Conservation (phyloP, 2,113 vertebrate genomes). For the Lanius ludovicianus region DNA sequence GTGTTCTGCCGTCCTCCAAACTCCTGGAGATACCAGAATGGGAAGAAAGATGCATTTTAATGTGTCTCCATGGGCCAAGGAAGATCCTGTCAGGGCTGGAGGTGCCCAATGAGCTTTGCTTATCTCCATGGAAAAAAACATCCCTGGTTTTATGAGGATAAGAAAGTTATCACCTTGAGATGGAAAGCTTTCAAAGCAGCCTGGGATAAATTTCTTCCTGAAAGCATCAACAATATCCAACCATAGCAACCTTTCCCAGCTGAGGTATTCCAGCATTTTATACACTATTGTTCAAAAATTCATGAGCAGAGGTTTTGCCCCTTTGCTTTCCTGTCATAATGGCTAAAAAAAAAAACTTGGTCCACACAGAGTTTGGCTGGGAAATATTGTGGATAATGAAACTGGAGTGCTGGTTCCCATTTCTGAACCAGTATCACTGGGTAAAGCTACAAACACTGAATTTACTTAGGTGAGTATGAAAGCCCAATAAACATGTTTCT, state of each 20-base stretch:
- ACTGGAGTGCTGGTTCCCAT: background rate
- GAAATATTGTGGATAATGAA: background rate
- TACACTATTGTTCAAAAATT: background rate
- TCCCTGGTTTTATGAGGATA: background rate
- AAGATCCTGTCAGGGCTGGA: background rate
- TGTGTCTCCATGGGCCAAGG: too few species aligned
- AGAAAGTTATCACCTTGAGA: background rate
- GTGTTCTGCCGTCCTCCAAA: background rate
- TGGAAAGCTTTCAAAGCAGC: background rate
- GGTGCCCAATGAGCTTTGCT: background rate
- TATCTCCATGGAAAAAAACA: background rate
- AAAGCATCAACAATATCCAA: background rate
- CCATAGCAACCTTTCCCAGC: background rate
- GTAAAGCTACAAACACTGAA: background rate
- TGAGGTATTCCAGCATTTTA: background rate
- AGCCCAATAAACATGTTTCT: background rate
- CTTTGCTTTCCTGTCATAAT: background rate
- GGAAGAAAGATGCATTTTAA: background rate
- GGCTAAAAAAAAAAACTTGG: background rate
- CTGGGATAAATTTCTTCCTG: background rate
- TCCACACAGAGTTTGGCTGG: background rate
- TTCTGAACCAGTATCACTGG: background rate
- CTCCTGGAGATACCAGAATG: background rate
- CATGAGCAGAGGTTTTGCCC: background rate
- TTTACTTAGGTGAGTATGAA: background rate